phyloP scores from a whole-genome alignment of 2,888 invertebrate species.

The Troides helena region DNA sequence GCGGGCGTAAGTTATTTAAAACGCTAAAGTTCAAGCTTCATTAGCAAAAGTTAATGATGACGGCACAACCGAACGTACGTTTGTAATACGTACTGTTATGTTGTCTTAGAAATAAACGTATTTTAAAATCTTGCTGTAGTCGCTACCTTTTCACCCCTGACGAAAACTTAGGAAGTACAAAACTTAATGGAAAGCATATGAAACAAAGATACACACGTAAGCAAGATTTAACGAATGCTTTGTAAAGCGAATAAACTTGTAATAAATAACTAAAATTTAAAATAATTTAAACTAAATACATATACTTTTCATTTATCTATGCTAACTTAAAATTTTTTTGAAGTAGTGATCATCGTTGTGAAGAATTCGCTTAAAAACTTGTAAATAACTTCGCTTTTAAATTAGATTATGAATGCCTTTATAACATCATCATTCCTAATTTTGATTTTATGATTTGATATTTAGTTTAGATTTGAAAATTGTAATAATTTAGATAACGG shows the following conservation, averaged over 20 bases:
- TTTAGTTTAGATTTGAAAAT: too few relatives aligned
- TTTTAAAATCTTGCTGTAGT: neutral
- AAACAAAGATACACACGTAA: neutral
- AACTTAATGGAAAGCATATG: neutral
- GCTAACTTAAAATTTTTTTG: neutral
- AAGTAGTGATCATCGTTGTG: too few relatives aligned
- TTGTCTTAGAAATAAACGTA: slow-evolving; percentile 21
- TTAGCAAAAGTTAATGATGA: slow-evolving; percentile 78
- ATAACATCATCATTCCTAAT: too few relatives aligned
- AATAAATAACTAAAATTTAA: neutral
- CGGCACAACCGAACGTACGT: slow-evolving; percentile 54
- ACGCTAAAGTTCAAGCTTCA: slow-evolving; percentile 75
- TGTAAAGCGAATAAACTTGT: neutral
- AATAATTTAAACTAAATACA: neutral
- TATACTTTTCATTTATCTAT: neutral
- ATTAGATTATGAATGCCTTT: too few relatives aligned
- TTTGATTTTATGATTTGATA: too few relatives aligned
- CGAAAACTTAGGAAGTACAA: neutral
- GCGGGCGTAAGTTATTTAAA: slow-evolving; percentile 72
- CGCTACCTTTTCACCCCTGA: neutral
- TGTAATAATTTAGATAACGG: too few relatives aligned
- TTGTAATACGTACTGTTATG: slow-evolving; percentile 6
- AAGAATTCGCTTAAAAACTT: too few relatives aligned
- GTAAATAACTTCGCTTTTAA: too few relatives aligned
- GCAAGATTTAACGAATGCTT: neutral